phyloP scores from a whole-genome alignment of 2,888 invertebrate genomes.

The Esperia sulphurella region DNA sequence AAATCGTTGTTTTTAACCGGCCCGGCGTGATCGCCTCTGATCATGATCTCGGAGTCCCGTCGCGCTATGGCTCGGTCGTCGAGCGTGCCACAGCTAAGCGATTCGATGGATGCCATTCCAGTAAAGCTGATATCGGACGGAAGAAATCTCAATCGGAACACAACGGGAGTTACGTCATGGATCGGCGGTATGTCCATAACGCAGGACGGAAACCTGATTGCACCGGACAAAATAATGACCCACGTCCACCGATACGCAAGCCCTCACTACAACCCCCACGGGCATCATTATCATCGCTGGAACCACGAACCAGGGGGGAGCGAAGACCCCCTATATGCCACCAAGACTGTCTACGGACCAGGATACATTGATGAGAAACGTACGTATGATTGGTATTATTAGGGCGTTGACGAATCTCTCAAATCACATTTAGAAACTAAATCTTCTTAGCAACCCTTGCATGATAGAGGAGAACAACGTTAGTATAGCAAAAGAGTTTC shows the following conservation, averaged over 20 bases:
- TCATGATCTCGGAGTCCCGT: conserved; percentile 51
- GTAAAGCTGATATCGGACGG: conserved; percentile 78
- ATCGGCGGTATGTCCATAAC: conserved; percentile 77
- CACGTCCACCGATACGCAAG: conserved; percentile 74
- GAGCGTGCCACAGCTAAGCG: conserved; percentile 66
- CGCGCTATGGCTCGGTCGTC: conserved; percentile 64
- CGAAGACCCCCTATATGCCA: conserved; percentile 72
- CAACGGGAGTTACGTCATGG: conserved; percentile 67
- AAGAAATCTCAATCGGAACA: conserved; percentile 64
- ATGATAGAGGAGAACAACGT: conserved; percentile 5
- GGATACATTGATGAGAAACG: conserved; percentile 78
- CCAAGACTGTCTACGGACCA: conserved; percentile 78
- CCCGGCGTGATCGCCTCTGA: conserved; percentile 61
- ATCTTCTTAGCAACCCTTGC: conserved; percentile 8
- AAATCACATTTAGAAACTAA: conserved; percentile 7
- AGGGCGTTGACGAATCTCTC: conserved; percentile 39
- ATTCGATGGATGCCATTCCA: conserved; percentile 76
- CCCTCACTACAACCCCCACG: conserved; percentile 74
- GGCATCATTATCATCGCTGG: conserved; percentile 73
- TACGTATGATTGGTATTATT: conserved; percentile 60
- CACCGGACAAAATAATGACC: conserved; percentile 73
- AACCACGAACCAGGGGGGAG: conserved; percentile 75
- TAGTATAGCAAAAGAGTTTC: conserved; percentile 5
- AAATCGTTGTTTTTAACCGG: conserved; percentile 47
- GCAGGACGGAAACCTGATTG: conserved; percentile 73